These are phyloP conservation scores for Tanypteryx hageni DNA, from an alignment of 2,888 invertebrate genomes.

Conservation along the genomic window DNA sequence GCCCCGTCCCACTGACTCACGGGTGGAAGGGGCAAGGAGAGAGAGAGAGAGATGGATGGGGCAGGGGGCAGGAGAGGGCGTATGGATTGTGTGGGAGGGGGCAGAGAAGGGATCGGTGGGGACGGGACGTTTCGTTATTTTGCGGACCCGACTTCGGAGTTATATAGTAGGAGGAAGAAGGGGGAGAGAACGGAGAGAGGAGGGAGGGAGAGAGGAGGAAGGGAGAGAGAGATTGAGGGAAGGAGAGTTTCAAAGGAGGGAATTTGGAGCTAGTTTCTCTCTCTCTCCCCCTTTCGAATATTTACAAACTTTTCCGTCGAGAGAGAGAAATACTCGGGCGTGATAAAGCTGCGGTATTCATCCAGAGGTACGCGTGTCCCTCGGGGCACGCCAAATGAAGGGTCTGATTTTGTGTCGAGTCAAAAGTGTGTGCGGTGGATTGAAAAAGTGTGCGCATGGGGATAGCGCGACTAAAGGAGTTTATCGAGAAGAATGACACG, in stretches of 20 bases:
- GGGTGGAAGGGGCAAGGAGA: not conserved
- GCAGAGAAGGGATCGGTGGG: not conserved
- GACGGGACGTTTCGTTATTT: constrained; percentile 5
- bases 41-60: not conserved
- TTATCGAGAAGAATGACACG: too few species aligned
- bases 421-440: not conserved
- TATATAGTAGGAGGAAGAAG: not conserved
- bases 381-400: not conserved
- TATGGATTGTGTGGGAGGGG: not conserved
- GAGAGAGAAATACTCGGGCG: not conserved
- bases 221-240: too few species aligned
- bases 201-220: too few species aligned
- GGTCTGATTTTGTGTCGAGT: not conserved
- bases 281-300: not conserved
- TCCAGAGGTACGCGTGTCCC: not conserved
- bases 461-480: not conserved
- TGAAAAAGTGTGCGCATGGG: not conserved
- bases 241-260: too few species aligned
- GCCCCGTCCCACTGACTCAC: constrained; percentile 23
- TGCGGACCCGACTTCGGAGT: not conserved
- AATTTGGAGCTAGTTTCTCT: not conserved
- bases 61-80: not conserved
- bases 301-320: constrained; percentile 11
- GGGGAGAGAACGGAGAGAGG: too few species aligned
- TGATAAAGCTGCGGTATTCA: not conserved